Base-by-base conservation (phyloP, 2,888 invertebrate species). In the Magallana nippona region DNA sequence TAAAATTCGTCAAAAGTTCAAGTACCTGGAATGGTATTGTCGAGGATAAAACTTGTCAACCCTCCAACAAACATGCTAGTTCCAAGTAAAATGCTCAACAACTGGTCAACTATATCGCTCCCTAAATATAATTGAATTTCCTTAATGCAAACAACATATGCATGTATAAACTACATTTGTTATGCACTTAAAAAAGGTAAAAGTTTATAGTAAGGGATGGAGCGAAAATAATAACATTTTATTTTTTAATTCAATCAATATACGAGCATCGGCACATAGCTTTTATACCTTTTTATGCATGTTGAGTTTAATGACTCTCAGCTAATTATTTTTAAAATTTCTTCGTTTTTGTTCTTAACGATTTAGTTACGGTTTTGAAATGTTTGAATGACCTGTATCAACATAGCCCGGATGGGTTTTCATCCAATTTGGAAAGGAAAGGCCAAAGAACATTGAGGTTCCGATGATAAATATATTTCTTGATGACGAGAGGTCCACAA, bases 391-490 rank as follows among this genome's bases (percentile, higher is more conserved):
- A 92, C 92, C 92, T 60, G 91, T 91, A 56, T 90, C 77, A 15
- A 93, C 89, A 19, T 83, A 87, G 15, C 81, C 80, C 8, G 81
- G 62, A 11, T 85, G 62, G 55, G 87, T 84, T 19, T 85, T 83
- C 71, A 94, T 84, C 92, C 92, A 94, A 13, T 87, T 83, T 0
- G 94, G 93, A 58, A 95, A 88, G 81, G 93, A 95, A 95, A 98
- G 94, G 1, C 97, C 97, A 91, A 97, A 96, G 95, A 98, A 97
- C 86, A 98, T 95, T 3, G 98, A 97, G 91, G 98, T 96, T 27
- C 98, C 98, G 58, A 98, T 95, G 88, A 98, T 97, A 94, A 98
- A 98, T 79, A 98, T 95, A 95, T 98, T 98, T 82, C 98, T 95
- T 0, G 97, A 96, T 55, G 97, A 97, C 93, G 97, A 96, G 87